Evolutionary conservation across 2,113 vertebrate species (phyloP).

Genomic region (Daphoenositta chrysoptera): DNA sequence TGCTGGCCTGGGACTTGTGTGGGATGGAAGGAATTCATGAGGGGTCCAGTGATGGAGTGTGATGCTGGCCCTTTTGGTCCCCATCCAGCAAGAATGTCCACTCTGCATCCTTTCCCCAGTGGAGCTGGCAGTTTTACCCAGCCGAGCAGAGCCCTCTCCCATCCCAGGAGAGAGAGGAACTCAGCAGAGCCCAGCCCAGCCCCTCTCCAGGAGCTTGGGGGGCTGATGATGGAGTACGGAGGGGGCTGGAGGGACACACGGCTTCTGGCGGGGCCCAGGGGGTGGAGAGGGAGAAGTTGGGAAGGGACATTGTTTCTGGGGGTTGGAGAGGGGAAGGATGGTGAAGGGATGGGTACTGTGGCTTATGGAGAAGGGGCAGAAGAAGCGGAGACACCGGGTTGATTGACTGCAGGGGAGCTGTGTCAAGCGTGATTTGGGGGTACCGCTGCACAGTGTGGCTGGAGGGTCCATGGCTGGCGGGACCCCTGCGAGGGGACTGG

Average conservation of each 20-base stretch:
- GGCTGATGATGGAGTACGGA: not conserved
- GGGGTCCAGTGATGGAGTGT: not conserved
- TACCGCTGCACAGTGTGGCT: not conserved
- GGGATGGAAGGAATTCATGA: not conserved
- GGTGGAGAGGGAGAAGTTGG: not conserved
- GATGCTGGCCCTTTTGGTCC: not conserved
- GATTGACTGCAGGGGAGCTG: not conserved
- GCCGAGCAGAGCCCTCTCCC: not conserved
- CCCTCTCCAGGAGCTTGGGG: not conserved
- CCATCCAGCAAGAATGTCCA: not conserved
- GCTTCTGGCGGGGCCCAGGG: accelerated
- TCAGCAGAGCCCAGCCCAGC: not conserved
- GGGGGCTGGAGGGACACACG: not conserved
- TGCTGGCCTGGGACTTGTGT: accelerated
- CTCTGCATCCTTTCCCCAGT: not conserved
- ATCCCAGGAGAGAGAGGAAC: not conserved
- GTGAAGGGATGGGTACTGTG: not conserved
- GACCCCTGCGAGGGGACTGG: not conserved
- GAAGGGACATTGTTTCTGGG: not conserved
- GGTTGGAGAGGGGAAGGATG: not conserved
- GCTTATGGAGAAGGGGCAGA: not conserved
- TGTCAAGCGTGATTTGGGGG: not conserved
- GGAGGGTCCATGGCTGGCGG: not conserved
- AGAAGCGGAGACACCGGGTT: not conserved
- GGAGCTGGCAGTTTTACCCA: not conserved